Conservation (phyloP, 1,140 invertebrate species). For the Theocolax elegans region DNA sequence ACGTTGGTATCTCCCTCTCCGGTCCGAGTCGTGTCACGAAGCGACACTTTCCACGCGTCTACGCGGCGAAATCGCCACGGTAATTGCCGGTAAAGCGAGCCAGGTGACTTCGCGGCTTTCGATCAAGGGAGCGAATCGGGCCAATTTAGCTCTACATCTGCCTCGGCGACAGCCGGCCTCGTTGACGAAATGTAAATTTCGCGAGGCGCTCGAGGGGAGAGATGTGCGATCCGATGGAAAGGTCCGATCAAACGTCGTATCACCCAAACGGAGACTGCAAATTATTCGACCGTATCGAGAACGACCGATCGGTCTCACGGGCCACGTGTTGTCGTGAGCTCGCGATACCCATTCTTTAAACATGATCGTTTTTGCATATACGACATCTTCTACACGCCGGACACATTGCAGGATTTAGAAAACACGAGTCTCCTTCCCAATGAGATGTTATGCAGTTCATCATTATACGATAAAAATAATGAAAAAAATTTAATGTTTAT, state of each 20-base stretch:
- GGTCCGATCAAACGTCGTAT: neutral
- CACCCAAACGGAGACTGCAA: conserved; percentile 5
- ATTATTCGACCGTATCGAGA: conserved; percentile 19
- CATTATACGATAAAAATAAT: too few relatives aligned
- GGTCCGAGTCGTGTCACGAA: too few relatives aligned
- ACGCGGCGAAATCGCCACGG: conserved; percentile 14
- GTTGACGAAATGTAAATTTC: conserved; percentile 38
- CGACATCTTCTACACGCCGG: too few relatives aligned
- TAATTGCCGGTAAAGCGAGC: neutral
- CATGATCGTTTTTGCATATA: too few relatives aligned
- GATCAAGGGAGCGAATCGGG: neutral
- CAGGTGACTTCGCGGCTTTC: conserved; percentile 24
- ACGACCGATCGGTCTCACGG: conserved; percentile 11
- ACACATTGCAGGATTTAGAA: too few relatives aligned
- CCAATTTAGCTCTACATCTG: conserved; percentile 38
- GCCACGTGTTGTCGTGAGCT: too few relatives aligned
- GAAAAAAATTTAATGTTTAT: too few relatives aligned
- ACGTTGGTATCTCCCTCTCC: too few relatives aligned
- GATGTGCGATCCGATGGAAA: too few relatives aligned
- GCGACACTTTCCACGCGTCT: conserved; percentile 36
- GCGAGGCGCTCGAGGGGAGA: neutral
- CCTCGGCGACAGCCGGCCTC: conserved; percentile 29
- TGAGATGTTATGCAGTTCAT: too few relatives aligned
- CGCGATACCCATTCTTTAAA: too few relatives aligned
- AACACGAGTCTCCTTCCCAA: too few relatives aligned